A percentile compares a stretch with the other conserved stretches of the same genome.
Evolutionary conservation across 1,140 invertebrate species (phyloP).

Genomic region (Coelopa frigida): DNA sequence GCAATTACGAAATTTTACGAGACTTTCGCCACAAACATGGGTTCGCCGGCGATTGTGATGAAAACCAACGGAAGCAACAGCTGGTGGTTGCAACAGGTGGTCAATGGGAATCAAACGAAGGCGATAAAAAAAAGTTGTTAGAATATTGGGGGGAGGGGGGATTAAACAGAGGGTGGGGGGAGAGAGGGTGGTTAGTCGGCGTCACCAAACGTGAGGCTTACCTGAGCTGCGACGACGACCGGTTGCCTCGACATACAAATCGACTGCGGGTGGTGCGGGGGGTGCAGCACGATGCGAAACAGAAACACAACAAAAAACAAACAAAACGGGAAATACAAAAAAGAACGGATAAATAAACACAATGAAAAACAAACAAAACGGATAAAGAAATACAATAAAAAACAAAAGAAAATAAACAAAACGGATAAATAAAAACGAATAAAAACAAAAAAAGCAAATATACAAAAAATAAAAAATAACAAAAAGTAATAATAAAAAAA

Average conservation of each 20-base stretch:
- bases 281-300: no score
- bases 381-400: conserved; percentile 6
- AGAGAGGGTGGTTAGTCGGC: no score
- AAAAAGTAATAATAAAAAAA: conserved; percentile 1
- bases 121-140: no score
- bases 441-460: conserved; percentile 6
- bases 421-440: conserved; percentile 7
- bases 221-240: conserved; percentile 44
- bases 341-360: conserved; percentile 4
- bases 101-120: no score
- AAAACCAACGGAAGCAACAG: no score
- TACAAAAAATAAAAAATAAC: no score
- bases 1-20: no score
- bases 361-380: conserved; percentile 18
- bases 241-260: conserved; percentile 44
- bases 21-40: no score
- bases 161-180: no score
- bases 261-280: conserved; percentile 30
- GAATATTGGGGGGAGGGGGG: no score
- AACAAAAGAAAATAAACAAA: conserved; percentile 11
- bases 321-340: conserved; percentile 15
- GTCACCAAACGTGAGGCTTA: conserved; percentile 23
- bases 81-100: no score
- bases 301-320: conserved; percentile 16
- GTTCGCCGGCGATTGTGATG: no score